Conservation (phyloP, 1,140 invertebrate genomes). For the Neodiprion pinetum region DNA sequence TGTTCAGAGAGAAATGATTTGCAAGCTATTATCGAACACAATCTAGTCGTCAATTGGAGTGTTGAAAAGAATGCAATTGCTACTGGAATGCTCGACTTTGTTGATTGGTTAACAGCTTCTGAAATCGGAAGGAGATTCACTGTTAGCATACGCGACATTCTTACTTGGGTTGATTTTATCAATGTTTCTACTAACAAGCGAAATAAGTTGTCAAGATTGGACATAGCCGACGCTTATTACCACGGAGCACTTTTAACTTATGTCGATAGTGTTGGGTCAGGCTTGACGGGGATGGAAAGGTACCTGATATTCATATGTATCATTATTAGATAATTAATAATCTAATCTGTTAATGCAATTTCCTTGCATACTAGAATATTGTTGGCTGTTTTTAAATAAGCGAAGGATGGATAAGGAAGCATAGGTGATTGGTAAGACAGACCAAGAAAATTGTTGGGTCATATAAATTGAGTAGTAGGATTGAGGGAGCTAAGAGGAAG, state of each 20-base stretch:
- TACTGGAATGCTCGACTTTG: slow-evolving; percentile 77
- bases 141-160: slow-evolving; percentile 91
- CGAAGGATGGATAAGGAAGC: too few species aligned
- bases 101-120: slow-evolving; percentile 77
- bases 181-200: slow-evolving; percentile 67
- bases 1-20: slow-evolving; percentile 76
- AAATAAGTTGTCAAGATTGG: slow-evolving; percentile 47
- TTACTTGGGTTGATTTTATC: slow-evolving; percentile 94
- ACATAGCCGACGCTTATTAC: slow-evolving; percentile 73
- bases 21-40: slow-evolving; percentile 78
- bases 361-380: background rate
- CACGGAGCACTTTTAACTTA: slow-evolving; percentile 93
- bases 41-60: slow-evolving; percentile 66
- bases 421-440: too few species aligned
- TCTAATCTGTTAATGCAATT: slow-evolving; percentile 14
- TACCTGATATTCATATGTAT: slow-evolving; percentile 31
- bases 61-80: slow-evolving; percentile 69
- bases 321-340: slow-evolving; percentile 16
- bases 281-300: slow-evolving; percentile 69
- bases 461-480: too few species aligned
- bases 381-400: too few species aligned
- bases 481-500: too few species aligned
- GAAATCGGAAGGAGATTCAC: slow-evolving; percentile 80
- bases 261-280: slow-evolving; percentile 86
- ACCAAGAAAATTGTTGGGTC: too few species aligned